phyloP scores from a whole-genome alignment of 2,888 invertebrate genomes.

The Eugnorisma glareosa region DNA sequence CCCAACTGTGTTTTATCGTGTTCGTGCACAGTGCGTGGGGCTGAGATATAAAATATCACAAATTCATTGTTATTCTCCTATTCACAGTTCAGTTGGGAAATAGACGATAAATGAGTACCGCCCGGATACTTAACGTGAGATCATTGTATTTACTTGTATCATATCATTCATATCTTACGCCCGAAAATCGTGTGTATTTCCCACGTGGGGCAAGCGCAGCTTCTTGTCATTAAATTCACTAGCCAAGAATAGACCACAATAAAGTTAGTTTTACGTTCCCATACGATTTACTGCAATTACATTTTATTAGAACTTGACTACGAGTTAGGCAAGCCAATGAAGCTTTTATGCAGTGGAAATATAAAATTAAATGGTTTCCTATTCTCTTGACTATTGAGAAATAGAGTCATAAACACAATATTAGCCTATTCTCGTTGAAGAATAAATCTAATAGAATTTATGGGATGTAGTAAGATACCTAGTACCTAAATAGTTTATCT shows the following conservation, averaged over 20 bases:
- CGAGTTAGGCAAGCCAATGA: constrained; percentile 3
- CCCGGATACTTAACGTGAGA: constrained; percentile 23
- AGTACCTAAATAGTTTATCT: neutral
- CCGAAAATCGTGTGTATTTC: constrained; percentile 44
- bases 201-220: constrained; percentile 33
- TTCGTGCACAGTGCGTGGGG: too few species aligned
- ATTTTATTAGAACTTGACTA: constrained; percentile 16
- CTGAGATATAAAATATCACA: constrained; percentile 20
- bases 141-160: constrained; percentile 29
- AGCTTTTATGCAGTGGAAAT: constrained; percentile 1
- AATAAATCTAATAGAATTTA: constrained; percentile 16
- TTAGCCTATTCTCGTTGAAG: neutral
- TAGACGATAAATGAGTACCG: constrained; percentile 10
- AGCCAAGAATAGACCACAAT: neutral
- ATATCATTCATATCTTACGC: constrained; percentile 1
- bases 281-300: constrained; percentile 26
- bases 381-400: constrained; percentile 9
- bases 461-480: constrained; percentile 10
- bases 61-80: constrained; percentile 31
- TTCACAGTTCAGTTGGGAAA: constrained; percentile 38
- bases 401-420: constrained; percentile 6
- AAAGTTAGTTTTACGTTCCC: constrained; percentile 15
- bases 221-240: constrained; percentile 11
- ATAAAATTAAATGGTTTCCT: constrained; percentile 16
- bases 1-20: constrained; percentile 5